phyloP scores from a whole-genome alignment of 2,797 vertebrate species.

The Onychomys leucogaster region DNA sequence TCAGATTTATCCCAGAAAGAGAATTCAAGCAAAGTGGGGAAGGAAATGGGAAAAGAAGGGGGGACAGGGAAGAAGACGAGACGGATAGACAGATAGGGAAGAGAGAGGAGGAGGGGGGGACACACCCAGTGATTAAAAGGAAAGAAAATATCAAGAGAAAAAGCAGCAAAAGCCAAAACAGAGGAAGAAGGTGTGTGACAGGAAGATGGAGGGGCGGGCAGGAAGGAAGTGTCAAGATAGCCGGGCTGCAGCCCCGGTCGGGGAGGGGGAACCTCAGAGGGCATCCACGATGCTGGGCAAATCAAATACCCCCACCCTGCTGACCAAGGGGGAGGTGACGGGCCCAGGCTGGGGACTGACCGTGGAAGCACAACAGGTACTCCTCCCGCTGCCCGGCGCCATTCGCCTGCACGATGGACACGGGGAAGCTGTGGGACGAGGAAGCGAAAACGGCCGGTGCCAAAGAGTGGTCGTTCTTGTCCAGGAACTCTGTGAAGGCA shows the following conservation, averaged over 20 bases:
- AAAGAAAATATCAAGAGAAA: background rate
- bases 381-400: constrained; percentile 95
- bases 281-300: no score
- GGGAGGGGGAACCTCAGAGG: accelerated
- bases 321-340: accelerated
- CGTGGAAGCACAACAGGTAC: constrained; percentile 98
- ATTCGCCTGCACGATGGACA: constrained; percentile 98
- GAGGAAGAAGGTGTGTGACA: background rate
- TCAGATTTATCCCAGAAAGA: background rate
- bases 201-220: no score
- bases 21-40: background rate
- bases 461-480: constrained; percentile 97
- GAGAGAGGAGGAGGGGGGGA: background rate
- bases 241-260: no score
- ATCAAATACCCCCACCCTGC: background rate
- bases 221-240: no score
- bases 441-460: constrained; percentile 97
- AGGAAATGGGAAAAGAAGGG: background rate
- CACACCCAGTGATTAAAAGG: background rate
- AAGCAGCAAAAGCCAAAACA: background rate
- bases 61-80: background rate
- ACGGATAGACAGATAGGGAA: background rate
- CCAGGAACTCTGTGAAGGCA: constrained; percentile 94
- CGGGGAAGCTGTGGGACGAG: constrained; percentile 98
- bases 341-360: constrained; percentile 83